These are phyloP conservation scores for Ricordea florida DNA, from an alignment of 92 coral and sea anemone species.

Conservation along the genomic window DNA sequence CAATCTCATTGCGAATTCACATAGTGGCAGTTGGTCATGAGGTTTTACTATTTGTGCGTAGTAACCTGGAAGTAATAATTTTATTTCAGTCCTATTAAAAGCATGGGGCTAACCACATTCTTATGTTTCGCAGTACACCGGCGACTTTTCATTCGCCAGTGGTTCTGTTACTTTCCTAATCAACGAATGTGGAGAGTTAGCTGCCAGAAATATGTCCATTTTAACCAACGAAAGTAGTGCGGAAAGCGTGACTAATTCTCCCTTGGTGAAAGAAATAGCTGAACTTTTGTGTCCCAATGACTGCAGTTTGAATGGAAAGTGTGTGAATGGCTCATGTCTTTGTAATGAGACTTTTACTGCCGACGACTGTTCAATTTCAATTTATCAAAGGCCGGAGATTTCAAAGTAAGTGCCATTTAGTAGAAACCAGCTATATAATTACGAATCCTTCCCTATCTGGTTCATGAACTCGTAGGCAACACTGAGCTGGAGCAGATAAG, in stretches of 20 bases:
- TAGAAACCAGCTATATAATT: too few species aligned
- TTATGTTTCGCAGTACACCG: conserved; percentile 11
- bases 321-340: conserved; percentile 41
- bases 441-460: too few species aligned
- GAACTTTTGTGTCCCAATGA: conserved; percentile 43
- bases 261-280: not conserved
- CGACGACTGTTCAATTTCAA: conserved; percentile 27
- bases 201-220: not conserved
- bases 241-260: not conserved
- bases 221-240: not conserved
- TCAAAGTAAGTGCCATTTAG: conserved; percentile 5
- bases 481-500: too few species aligned
- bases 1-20: too few species aligned
- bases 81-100: too few species aligned
- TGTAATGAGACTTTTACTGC: conserved; percentile 45
- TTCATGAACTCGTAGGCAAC: too few species aligned
- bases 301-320: conserved; percentile 40
- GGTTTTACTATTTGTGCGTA: too few species aligned
- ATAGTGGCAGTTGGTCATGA: too few species aligned
- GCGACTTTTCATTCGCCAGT: not conserved
- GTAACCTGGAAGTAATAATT: too few species aligned
- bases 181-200: not conserved
- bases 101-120: too few species aligned
- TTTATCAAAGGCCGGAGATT: conserved; percentile 4
- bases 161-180: not conserved